Conservation (phyloP, 2,888 invertebrate species). For the Anorthoa munda region DNA sequence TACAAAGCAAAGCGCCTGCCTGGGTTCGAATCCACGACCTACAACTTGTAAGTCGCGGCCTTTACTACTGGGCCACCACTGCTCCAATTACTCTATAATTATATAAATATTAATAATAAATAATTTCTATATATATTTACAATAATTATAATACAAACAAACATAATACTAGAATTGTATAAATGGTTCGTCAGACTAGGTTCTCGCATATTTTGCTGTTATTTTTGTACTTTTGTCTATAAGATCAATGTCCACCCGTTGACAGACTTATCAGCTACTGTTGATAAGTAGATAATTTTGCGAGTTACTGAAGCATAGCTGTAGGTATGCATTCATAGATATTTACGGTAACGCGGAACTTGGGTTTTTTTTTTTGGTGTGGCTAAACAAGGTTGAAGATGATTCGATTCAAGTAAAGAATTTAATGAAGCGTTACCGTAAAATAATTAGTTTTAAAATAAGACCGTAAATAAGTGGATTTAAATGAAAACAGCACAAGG, state of each 20-base stretch:
- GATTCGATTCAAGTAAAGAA: too few relatives aligned
- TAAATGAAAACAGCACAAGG: not conserved
- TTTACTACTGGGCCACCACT: too few relatives aligned
- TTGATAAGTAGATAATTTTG: not conserved
- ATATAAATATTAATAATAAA: too few relatives aligned
- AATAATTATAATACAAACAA: not conserved
- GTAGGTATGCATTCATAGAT: constrained; percentile 1
- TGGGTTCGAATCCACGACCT: too few relatives aligned
- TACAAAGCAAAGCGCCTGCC: too few relatives aligned
- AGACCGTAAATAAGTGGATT: not conserved
- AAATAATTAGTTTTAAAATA: not conserved
- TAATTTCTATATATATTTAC: constrained; percentile 6
- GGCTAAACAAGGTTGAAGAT: too few relatives aligned
- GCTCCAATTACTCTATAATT: too few relatives aligned
- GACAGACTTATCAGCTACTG: not conserved
- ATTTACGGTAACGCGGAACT: not conserved
- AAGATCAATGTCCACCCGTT: not conserved
- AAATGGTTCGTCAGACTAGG: not conserved
- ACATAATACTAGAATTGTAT: not conserved
- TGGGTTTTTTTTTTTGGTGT: too few relatives aligned
- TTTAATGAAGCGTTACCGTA: too few relatives aligned
- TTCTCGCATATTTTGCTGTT: too few relatives aligned
- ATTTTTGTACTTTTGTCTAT: not conserved
- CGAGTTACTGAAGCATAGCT: not conserved
- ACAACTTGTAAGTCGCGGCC: too few relatives aligned